Percentiles rank a stretch among this genome's conserved stretches.
Conservation (phyloP, 2,888 invertebrate species). For the Coelopa pilipes region DNA sequence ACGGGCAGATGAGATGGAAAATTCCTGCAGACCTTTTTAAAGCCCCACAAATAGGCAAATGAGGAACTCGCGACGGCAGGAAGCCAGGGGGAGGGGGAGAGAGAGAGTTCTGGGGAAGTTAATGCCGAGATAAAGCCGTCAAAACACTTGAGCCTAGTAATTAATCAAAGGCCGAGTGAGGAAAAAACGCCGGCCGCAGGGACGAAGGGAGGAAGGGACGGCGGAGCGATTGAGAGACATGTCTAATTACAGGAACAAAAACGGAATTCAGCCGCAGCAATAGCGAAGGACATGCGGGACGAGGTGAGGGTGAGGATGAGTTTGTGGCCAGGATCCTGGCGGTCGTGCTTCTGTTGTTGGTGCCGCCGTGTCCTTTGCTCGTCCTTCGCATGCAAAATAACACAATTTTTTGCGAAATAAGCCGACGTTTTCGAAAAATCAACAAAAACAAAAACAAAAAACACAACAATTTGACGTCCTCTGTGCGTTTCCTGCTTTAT, state of each 20-base stretch:
- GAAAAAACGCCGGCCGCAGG: not conserved
- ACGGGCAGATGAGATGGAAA: too few species aligned
- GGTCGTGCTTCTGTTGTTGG: not conserved
- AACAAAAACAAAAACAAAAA: too few species aligned
- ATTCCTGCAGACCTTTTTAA: too few species aligned
- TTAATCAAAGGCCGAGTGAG: constrained; percentile 18
- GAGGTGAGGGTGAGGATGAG: not conserved
- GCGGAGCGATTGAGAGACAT: not conserved
- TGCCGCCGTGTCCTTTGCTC: not conserved
- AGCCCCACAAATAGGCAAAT: too few species aligned
- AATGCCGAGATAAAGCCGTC: constrained; percentile 11
- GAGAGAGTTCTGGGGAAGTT: too few species aligned
- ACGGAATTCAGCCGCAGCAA: not conserved
- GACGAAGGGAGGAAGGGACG: not conserved
- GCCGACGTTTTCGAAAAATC: too few species aligned
- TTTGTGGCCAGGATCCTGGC: not conserved
- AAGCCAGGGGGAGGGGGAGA: too few species aligned
- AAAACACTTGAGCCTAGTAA: constrained; percentile 14
- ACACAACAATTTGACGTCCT: not conserved
- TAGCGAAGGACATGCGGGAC: not conserved
- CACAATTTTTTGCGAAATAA: too few species aligned
- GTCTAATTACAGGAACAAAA: not conserved
- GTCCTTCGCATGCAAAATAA: too few species aligned
- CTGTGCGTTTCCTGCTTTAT: not conserved
- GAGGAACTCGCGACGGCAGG: too few species aligned